Base-by-base conservation (phyloP, 2,113 vertebrate genomes). In the Aix galericulata region DNA sequence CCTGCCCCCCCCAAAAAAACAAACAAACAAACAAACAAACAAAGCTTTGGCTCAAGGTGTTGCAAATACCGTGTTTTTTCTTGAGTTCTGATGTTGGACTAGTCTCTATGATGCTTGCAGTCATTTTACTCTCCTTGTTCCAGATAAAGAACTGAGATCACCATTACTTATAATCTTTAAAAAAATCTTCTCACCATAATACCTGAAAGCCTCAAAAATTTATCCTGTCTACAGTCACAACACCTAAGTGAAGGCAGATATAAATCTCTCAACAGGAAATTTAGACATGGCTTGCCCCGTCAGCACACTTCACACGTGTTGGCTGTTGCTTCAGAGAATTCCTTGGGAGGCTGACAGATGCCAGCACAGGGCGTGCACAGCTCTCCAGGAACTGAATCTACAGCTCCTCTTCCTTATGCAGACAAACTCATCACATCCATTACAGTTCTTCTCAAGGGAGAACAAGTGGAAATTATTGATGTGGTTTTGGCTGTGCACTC, bases 331-430 rank as follows among this genome's bases (percentile, higher is more conserved):
- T 66, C 85, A 59, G 58, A 60, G 38, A 56, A 75, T 53, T 84
- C 50, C 27, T 42, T 38, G 29, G 64, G 21, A 89, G 22, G n/a
- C 0, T 1, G 22, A 31, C 58, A 48, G 63, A 15, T n/a, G n/a
- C 44, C 31, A 69, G n/a, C 60, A 42, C 0, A 32, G 79, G 46
- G 13, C 0, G 0, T n/a, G 34, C 63, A 74, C 15, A 62, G 59
- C 36, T 81, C 38, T 22, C 16, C 32, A 52, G 17, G 34, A 82
- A 50, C 36, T 26, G 9, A 62, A 69, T 17, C 56, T 60, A 21
- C 8, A 86, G 66, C 40, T 79, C 32, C 14, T 74, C 55, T 69
- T 85, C 50, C 55, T 79, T 48, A 42, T 2, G 31, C 23, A 75
- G 46, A 8, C 34, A 22, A 5, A 52, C 6, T 6, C 48, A 73